Percentiles rank a stretch among this genome's conserved stretches.
These are phyloP conservation scores for Napeogenes inachia DNA, from an alignment of 2,888 invertebrate genomes.

Conservation along the genomic window DNA sequence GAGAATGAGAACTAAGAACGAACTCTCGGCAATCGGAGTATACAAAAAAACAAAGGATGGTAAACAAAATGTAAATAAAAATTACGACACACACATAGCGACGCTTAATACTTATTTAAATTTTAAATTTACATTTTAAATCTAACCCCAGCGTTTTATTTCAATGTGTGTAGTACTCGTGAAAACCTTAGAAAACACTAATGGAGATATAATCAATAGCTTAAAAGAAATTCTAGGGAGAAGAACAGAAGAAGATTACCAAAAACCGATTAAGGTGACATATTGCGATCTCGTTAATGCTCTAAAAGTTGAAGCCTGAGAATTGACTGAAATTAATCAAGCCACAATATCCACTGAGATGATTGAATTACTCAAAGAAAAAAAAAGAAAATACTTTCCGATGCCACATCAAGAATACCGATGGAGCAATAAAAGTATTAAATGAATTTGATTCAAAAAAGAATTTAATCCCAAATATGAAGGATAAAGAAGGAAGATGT, in stretches of 20 bases:
- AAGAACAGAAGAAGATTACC: neutral
- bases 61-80: too few relatives aligned
- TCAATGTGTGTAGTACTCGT: too few relatives aligned
- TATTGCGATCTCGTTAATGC: neutral
- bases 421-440: constrained; percentile 10
- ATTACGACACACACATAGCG: too few relatives aligned
- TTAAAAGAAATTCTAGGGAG: constrained; percentile 19
- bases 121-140: too few relatives aligned
- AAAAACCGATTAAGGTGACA: neutral
- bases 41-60: constrained; percentile 16
- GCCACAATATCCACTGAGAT: neutral
- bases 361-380: too few relatives aligned
- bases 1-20: too few relatives aligned
- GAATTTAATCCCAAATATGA: constrained; percentile 11
- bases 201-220: constrained; percentile 29
- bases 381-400: constrained; percentile 3
- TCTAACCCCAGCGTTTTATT: too few relatives aligned
- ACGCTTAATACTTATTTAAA: constrained; percentile 25
- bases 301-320: neutral
- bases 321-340: neutral
- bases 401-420: constrained; percentile 14
- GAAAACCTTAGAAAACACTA: constrained; percentile 1
- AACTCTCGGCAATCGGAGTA: too few relatives aligned
- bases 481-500: constrained; percentile 2
- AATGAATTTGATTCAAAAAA: constrained; percentile 10